Evolutionary conservation across 2,888 invertebrate genomes (phyloP), one percentile per base, ranked within the genome.

Genomic region (Harmothoe impar): DNA sequence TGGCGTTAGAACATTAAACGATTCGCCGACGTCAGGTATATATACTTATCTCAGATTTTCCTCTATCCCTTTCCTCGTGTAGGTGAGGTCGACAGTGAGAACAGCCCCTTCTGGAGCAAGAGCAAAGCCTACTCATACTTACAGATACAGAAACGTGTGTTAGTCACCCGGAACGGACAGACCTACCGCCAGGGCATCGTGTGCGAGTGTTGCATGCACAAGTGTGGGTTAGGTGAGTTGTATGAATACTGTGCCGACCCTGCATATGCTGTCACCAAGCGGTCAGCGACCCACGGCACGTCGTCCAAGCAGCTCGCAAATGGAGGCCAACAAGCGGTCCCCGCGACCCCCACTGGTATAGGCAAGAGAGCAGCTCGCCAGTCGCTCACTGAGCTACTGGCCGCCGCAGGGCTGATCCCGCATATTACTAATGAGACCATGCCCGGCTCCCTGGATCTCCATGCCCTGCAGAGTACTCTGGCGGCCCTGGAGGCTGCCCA

Each of bases 181-280:
- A 72, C 77, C 23, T 52, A 52, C 35, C 51, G 68, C 15, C 91
- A 89, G 54, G 91, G 91, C 43, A 90, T 91, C 35, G 86, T 90
- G 62, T 91, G 91, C 35, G 91, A 91, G 68, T 91, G 91, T 78
- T 91, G 91, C 88, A 72, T 90, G 29, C 72, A 90, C 62, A 85
- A 29, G 51, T 91, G 91, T 51, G 54, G 51, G 1, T 15, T 54
- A 1, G 43, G 33, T 23, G 91, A 91, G 56, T 62, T 91, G 23
- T 31, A 43, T 23, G 89, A 91, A 43, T 91, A 91, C 88, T 91
- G 91, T 31, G 77, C 43, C 77, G 81, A 84, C 62, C 89, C 68
- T 10, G 29, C 89, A 68, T 54, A 52, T 54, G 52, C 25, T 17
- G 86, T 54, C 54, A 29, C 29, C 54, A 86, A 86, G 56, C 5